Evolutionary conservation across 2,888 invertebrate species (phyloP).

Genomic region (Lasioglossum morio): DNA sequence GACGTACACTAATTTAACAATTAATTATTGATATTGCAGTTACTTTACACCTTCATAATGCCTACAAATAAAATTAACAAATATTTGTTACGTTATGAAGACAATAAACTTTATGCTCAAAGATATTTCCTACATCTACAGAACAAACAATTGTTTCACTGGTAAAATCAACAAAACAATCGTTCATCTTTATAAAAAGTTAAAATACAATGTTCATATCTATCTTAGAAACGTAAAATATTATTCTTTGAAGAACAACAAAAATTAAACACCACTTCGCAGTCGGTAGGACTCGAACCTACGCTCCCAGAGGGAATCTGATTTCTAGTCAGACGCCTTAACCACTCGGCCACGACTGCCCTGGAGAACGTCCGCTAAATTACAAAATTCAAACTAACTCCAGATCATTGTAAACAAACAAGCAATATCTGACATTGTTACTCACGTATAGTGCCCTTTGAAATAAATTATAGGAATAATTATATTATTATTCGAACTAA

Average conservation of each 20-base stretch:
- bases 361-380: neutral
- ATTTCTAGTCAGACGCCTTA: slow-evolving; percentile 96
- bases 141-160: neutral
- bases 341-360: slow-evolving; percentile 94
- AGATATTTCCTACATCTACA: neutral
- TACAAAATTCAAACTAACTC: neutral
- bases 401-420: neutral
- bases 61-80: neutral
- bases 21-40: neutral
- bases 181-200: neutral
- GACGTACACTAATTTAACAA: neutral
- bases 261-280: slow-evolving; percentile 84
- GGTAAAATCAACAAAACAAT: neutral
- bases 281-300: slow-evolving; percentile 96
- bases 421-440: neutral
- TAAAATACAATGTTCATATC: neutral
- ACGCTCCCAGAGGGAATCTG: slow-evolving; percentile 96
- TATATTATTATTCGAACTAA: neutral
- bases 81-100: neutral
- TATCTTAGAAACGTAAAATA: neutral
- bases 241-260: neutral
- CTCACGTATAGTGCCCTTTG: neutral
- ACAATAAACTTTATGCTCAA: neutral
- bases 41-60: neutral
- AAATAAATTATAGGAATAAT: neutral